Percentiles rank a stretch among this genome's conserved stretches.
These are phyloP conservation scores for Leptobrachium ailaonicum DNA, from an alignment of 2,113 vertebrate genomes.

Conservation along the genomic window DNA sequence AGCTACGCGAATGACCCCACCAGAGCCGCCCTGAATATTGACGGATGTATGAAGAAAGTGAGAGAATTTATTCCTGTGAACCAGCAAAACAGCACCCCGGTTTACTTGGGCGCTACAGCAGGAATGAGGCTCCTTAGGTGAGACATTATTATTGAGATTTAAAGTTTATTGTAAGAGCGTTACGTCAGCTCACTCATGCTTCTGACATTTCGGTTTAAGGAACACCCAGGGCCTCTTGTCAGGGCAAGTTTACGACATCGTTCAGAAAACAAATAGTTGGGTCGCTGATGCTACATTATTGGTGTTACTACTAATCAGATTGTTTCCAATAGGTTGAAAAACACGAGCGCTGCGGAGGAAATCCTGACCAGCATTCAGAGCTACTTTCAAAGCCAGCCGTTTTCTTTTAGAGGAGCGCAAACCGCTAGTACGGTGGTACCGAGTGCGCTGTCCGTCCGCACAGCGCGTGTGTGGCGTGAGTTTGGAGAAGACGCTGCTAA, in stretches of 20 bases:
- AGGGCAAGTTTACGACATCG: background rate
- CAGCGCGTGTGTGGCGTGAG: no score
- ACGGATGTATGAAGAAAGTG: slow-evolving; percentile 73
- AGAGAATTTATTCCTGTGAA: slow-evolving; percentile 67
- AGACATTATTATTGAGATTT: slow-evolving; percentile 11
- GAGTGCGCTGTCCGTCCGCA: no score
- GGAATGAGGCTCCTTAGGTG: slow-evolving; percentile 94
- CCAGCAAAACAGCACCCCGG: slow-evolving; percentile 72
- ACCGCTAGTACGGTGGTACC: no score
- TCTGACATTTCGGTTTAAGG: background rate
- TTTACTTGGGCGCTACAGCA: slow-evolving; percentile 91
- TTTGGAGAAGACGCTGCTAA: no score
- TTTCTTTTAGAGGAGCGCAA: slow-evolving; percentile 85
- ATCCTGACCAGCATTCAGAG: slow-evolving; percentile 74
- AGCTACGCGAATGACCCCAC: slow-evolving; percentile 69
- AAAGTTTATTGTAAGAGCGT: background rate
- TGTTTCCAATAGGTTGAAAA: slow-evolving; percentile 74
- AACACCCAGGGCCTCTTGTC: background rate
- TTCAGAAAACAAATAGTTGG: background rate
- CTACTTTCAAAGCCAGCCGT: slow-evolving; percentile 82
- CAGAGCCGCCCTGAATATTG: slow-evolving; percentile 65
- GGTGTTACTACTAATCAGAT: slow-evolving; percentile 48
- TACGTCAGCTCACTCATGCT: background rate
- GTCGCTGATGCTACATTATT: no score
- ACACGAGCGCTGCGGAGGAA: slow-evolving; percentile 72